Conservation (phyloP, 2,113 vertebrate species). For the Pyrgilauda ruficollis region DNA sequence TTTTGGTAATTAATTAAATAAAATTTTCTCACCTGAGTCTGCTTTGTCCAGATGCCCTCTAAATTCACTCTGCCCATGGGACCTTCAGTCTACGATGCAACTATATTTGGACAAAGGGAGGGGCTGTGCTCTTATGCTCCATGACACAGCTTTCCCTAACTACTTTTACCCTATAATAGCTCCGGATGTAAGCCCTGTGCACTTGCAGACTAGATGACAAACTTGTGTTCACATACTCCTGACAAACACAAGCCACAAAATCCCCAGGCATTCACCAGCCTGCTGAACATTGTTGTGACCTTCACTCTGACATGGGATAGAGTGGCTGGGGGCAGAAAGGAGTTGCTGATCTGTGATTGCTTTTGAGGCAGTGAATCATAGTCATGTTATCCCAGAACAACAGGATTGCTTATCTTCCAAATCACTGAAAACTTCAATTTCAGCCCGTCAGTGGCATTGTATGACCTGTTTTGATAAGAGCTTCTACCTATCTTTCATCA, state of each 20-base stretch:
- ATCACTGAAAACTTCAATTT: slow-evolving; percentile 34
- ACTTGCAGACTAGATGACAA: background rate
- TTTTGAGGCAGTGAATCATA: slow-evolving; percentile 48
- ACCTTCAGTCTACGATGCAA: background rate
- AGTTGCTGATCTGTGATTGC: slow-evolving; percentile 27
- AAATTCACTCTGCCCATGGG: background rate
- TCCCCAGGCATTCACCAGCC: slow-evolving; percentile 28
- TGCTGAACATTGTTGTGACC: slow-evolving; percentile 46
- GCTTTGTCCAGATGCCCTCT: background rate
- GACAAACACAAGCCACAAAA: slow-evolving; percentile 32
- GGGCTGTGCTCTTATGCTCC: background rate
- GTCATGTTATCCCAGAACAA: background rate
- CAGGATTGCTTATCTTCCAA: slow-evolving; percentile 37
- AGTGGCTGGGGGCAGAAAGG: slow-evolving; percentile 16
- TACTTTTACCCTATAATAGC: background rate
- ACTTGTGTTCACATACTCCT: slow-evolving; percentile 31
- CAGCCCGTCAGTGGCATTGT: background rate
- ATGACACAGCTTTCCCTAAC: background rate
- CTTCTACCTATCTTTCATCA: background rate
- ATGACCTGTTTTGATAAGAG: background rate
- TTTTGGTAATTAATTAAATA: background rate
- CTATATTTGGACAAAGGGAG: background rate
- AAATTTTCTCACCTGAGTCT: background rate
- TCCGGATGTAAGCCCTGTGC: background rate
- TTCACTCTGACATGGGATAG: slow-evolving; percentile 19